Evolutionary conservation across 1,140 invertebrate species (phyloP).

Genomic region (Sarcophaga peregrina): DNA sequence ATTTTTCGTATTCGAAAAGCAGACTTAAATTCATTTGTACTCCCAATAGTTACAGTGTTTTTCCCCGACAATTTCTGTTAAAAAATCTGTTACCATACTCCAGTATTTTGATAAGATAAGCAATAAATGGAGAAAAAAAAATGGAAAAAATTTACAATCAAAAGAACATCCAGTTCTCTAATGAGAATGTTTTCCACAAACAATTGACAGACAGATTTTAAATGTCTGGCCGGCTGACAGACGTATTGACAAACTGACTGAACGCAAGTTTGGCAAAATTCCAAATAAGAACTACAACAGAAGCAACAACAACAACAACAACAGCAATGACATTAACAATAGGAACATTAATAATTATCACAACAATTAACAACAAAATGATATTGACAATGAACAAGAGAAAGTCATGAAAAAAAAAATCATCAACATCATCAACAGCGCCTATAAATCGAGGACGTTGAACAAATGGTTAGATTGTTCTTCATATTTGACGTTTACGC

Average conservation of each 20-base stretch:
- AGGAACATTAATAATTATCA: neutral
- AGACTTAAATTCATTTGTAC: too few relatives aligned
- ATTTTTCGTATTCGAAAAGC: too few relatives aligned
- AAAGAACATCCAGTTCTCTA: neutral
- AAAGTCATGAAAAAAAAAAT: neutral
- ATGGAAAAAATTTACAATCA: neutral
- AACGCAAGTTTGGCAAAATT: neutral
- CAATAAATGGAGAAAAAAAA: neutral
- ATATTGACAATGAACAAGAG: conserved; percentile 6
- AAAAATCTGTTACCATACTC: neutral
- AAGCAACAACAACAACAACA: neutral
- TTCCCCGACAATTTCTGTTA: neutral
- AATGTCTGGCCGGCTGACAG: neutral
- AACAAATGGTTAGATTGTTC: too few relatives aligned
- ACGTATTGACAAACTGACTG: neutral
- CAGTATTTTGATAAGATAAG: neutral
- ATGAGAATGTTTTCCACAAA: neutral
- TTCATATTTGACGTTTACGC: too few relatives aligned
- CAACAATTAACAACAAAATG: conserved; percentile 12
- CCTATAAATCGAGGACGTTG: too few relatives aligned
- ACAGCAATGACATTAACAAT: neutral
- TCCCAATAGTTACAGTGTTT: neutral
- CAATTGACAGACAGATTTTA: neutral
- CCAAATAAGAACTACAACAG: neutral
- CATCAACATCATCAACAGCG: neutral